These are phyloP conservation scores for Mycetomoellerius zeteki DNA, from an alignment of 1,140 invertebrate genomes.

Conservation along the genomic window DNA sequence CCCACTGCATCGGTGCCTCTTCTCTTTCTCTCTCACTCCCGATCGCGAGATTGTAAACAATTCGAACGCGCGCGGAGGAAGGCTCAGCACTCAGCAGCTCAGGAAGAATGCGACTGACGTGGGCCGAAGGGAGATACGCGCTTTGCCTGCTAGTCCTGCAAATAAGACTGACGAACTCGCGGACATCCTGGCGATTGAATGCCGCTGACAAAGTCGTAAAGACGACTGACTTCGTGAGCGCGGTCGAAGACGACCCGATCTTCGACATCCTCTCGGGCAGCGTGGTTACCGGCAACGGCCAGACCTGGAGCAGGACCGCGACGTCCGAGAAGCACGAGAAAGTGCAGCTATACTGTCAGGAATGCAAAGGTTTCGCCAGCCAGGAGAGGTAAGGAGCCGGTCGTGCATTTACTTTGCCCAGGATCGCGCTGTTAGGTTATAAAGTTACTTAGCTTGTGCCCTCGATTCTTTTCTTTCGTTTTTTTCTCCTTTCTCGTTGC, in stretches of 20 bases:
- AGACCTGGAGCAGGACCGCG: conserved; percentile 83
- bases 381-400: conserved; percentile 80
- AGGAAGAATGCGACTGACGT: conserved; percentile 47
- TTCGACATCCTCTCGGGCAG: conserved; percentile 83
- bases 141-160: conserved; percentile 84
- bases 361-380: conserved; percentile 80
- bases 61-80: conserved; percentile 20
- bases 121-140: conserved; percentile 45
- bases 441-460: not conserved
- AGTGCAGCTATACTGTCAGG: conserved; percentile 81
- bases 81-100: not conserved
- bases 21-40: not conserved
- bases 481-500: not conserved
- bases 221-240: conserved; percentile 76
- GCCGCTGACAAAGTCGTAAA: conserved; percentile 84
- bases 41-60: conserved; percentile 52
- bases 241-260: conserved; percentile 82
- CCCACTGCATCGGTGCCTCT: not conserved
- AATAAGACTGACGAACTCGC: conserved; percentile 82
- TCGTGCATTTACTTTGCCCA: not conserved
- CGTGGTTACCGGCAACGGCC: conserved; percentile 78
- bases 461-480: not conserved
- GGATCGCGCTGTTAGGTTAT: conserved; percentile 22
- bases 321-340: conserved; percentile 79
- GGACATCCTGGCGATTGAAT: conserved; percentile 84